Conservation (phyloP, 2,797 vertebrate species). For the Pempheris klunzingeri region DNA sequence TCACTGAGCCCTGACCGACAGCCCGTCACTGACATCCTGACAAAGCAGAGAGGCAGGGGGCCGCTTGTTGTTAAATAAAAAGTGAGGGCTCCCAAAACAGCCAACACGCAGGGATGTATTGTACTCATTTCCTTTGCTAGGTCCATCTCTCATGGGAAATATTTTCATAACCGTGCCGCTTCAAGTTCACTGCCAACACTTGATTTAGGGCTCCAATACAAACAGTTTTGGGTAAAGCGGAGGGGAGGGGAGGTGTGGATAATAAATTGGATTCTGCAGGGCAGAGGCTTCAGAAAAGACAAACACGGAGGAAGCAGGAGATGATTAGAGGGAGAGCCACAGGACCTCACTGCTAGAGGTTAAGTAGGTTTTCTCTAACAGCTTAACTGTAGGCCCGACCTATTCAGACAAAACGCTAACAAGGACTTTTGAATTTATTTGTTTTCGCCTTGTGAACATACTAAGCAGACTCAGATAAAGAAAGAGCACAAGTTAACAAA, state of each 20-base stretch:
- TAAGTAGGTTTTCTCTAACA: slow-evolving; percentile 71
- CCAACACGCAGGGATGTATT: slow-evolving; percentile 71
- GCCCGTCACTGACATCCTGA: slow-evolving; percentile 76
- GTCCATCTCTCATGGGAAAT: slow-evolving; percentile 84
- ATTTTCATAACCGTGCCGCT: slow-evolving; percentile 87
- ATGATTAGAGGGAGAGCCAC: slow-evolving; percentile 74
- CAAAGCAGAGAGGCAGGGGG: slow-evolving; percentile 65
- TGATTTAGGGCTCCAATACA: slow-evolving; percentile 86
- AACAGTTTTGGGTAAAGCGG: slow-evolving; percentile 81
- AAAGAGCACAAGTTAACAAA: slow-evolving; percentile 17
- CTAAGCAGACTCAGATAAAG: slow-evolving; percentile 1
- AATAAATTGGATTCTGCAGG: slow-evolving; percentile 80
- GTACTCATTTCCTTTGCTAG: slow-evolving; percentile 83
- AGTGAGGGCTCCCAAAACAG: slow-evolving; percentile 74
- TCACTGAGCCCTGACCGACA: slow-evolving; percentile 71
- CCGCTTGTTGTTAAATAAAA: slow-evolving; percentile 78
- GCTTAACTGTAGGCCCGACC: slow-evolving; percentile 50
- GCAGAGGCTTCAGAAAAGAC: slow-evolving; percentile 70
- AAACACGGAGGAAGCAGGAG: slow-evolving; percentile 76
- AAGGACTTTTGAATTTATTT: slow-evolving; percentile 30
- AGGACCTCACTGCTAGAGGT: slow-evolving; percentile 66
- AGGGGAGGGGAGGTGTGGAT: slow-evolving; percentile 70
- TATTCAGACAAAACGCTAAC: slow-evolving; percentile 44
- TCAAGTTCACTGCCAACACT: slow-evolving; percentile 84
- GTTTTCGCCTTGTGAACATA: slow-evolving; percentile 34